Conservation (phyloP, 2,113 vertebrate species). For the Carassius gibelio region DNA sequence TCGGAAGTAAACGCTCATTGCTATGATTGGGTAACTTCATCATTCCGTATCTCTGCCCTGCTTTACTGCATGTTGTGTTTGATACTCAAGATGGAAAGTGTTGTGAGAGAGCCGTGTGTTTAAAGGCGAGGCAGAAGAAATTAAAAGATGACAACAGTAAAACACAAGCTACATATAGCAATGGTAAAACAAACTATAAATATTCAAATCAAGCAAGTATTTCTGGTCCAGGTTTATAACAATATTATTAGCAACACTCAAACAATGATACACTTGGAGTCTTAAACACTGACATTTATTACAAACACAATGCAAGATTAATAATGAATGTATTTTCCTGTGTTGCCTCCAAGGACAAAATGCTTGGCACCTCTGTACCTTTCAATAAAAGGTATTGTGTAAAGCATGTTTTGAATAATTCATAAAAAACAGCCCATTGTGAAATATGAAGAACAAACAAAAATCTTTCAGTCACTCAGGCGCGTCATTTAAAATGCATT, state of each 20-base stretch:
- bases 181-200: background rate
- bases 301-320: background rate
- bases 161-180: background rate
- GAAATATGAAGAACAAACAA: background rate
- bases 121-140: too few relatives aligned
- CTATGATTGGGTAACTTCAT: too few relatives aligned
- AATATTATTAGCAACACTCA: background rate
- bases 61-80: too few relatives aligned
- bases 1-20: too few relatives aligned
- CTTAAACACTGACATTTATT: background rate
- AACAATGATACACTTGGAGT: background rate
- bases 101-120: too few relatives aligned
- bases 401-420: background rate
- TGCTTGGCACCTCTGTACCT: background rate
- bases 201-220: background rate
- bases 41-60: too few relatives aligned
- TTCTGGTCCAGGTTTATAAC: background rate
- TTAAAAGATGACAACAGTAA: background rate
- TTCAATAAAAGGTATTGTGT: background rate
- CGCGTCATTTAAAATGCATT: background rate
- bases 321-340: background rate
- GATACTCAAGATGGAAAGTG: too few relatives aligned
- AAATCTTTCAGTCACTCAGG: background rate
- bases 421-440: background rate
- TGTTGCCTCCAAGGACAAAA: background rate